These are phyloP conservation scores for Drosophila anomalipes DNA, from an alignment of 2,888 invertebrate genomes.

Conservation along the genomic window DNA sequence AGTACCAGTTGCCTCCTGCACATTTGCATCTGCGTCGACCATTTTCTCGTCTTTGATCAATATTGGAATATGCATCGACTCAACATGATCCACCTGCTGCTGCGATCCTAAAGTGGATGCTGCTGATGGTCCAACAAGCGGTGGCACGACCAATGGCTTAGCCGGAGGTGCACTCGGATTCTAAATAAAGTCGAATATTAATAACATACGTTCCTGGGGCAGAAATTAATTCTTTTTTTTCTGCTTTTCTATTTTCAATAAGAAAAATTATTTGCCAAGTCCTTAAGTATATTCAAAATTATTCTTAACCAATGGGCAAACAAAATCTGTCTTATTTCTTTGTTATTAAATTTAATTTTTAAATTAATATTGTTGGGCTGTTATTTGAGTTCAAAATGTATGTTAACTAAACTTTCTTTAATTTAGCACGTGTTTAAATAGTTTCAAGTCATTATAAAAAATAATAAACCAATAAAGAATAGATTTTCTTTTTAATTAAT, in stretches of 20 bases:
- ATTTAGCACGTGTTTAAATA: conserved; percentile 1
- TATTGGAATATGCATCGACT: conserved; percentile 20
- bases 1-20: background rate
- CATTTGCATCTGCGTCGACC: background rate
- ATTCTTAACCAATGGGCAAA: background rate
- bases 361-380: too few relatives aligned
- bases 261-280: conserved; percentile 10
- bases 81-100: background rate
- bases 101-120: background rate
- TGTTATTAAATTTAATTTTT: background rate
- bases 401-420: conserved; percentile 1
- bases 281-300: background rate
- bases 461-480: background rate
- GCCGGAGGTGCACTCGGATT: conserved; percentile 48
- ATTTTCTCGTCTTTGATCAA: conserved; percentile 34
- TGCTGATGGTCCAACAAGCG: background rate
- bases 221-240: background rate
- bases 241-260: background rate
- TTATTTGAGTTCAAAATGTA: too few relatives aligned
- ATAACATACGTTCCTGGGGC: background rate
- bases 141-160: background rate
- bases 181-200: conserved; percentile 48
- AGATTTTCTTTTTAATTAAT: too few relatives aligned
- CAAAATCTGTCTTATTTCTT: too few relatives aligned
- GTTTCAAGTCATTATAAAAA: background rate